Percentiles rank a stretch among this genome's conserved stretches.
Evolutionary conservation across 35 echinoderm and acorn worm species (phyloP).

Genomic region (Ophiothrix spiculata): DNA sequence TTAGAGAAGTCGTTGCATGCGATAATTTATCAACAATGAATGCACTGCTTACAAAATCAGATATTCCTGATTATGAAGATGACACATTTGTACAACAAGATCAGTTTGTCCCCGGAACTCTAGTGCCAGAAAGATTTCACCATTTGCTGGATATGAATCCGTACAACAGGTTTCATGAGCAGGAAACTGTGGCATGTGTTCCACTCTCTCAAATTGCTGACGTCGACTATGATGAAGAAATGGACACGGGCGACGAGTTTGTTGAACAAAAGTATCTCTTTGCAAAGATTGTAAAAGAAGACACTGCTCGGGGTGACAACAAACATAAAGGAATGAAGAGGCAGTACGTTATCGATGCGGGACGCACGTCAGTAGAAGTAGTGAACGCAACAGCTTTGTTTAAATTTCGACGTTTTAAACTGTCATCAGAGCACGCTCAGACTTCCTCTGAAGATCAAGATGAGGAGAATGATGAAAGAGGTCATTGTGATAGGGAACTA

Average conservation of each 20-base stretch:
- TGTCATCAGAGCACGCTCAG: neutral
- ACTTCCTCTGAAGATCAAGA: neutral
- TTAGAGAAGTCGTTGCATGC: neutral
- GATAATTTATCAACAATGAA: constrained; percentile 1
- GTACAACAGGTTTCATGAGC: constrained; percentile 13
- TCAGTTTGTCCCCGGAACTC: neutral
- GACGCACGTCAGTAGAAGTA: neutral
- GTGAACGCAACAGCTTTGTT: constrained; percentile 3
- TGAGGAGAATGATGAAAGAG: neutral
- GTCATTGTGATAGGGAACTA: neutral
- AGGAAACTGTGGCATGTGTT: constrained; percentile 30
- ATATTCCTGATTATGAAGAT: constrained; percentile 34
- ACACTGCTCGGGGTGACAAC: neutral
- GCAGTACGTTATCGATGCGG: constrained; percentile 5
- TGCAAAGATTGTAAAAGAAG: constrained; percentile 30
- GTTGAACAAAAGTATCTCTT: neutral
- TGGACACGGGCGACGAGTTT: neutral
- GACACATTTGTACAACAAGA: neutral
- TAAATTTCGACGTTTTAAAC: constrained; percentile 21
- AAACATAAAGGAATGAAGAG: neutral
- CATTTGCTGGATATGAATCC: constrained; percentile 43
- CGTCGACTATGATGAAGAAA: neutral
- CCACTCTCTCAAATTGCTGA: constrained; percentile 9
- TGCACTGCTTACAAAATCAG: neutral
- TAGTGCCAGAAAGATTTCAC: constrained; percentile 3